These are phyloP conservation scores for Hippocampus abdominalis DNA, from an alignment of 2,113 vertebrate genomes.

Conservation along the genomic window DNA sequence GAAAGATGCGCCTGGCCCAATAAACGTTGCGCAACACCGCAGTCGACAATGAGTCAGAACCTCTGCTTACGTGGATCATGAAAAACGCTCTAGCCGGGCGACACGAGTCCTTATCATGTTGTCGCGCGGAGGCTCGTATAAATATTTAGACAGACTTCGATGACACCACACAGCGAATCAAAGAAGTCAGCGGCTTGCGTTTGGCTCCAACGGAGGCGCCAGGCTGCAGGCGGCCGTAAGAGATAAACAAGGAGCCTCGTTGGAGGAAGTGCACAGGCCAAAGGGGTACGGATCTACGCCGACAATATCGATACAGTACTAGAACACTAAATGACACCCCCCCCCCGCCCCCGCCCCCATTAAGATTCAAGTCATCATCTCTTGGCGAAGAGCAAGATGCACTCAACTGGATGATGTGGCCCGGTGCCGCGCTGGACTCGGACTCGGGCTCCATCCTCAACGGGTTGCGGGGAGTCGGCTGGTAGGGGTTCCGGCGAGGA, in stretches of 20 bases:
- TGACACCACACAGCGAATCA: too few species aligned
- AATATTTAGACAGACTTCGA: not conserved
- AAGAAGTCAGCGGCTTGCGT: not conserved
- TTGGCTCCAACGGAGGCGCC: not conserved
- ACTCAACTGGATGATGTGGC: conserved; percentile 77
- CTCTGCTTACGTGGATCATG: not conserved
- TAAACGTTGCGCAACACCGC: too few species aligned
- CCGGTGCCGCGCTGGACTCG: conserved; percentile 64
- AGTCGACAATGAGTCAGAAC: not conserved
- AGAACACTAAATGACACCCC: not conserved
- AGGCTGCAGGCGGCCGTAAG: not conserved
- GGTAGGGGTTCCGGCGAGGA: conserved; percentile 23
- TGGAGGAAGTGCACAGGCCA: not conserved
- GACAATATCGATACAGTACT: not conserved
- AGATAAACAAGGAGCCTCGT: conserved; percentile 8
- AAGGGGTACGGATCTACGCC: not conserved
- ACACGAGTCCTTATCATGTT: not conserved
- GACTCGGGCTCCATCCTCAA: conserved; percentile 72
- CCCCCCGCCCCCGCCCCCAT: not conserved
- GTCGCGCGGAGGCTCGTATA: not conserved
- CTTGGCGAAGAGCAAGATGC: conserved; percentile 25
- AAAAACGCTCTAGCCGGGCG: not conserved
- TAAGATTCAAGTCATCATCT: not conserved
- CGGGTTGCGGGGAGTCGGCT: conserved; percentile 48
- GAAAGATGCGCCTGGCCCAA: not conserved